Evolutionary conservation across 2,113 vertebrate species (phyloP).

Genomic region (Ctenomys sociabilis): DNA sequence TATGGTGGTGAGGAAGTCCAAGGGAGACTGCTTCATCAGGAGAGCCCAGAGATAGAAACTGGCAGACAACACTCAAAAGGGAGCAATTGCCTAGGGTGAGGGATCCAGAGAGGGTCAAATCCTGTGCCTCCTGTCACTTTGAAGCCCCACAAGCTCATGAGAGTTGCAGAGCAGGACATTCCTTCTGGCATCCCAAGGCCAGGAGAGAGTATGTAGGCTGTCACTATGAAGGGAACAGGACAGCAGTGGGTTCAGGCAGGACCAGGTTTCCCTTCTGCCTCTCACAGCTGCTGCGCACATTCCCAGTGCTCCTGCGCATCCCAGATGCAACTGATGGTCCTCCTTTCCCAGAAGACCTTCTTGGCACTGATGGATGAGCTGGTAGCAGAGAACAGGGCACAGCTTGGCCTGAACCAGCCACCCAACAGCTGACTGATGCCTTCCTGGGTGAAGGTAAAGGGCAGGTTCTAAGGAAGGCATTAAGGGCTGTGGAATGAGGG

Average conservation of each 20-base stretch:
- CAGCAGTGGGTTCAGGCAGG: not conserved
- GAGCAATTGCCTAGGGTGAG: fast-evolving
- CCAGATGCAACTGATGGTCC: conserved; percentile 70
- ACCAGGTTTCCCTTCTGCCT: not conserved
- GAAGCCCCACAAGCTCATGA: not conserved
- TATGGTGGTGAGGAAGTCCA: not conserved
- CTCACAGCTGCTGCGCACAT: conserved; percentile 67
- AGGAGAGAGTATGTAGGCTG: not conserved
- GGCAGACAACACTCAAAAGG: not conserved
- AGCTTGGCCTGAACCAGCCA: conserved; percentile 65
- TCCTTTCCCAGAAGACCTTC: not conserved
- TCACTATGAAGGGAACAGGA: not conserved
- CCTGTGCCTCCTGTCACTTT: fast-evolving
- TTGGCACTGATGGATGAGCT: conserved; percentile 52
- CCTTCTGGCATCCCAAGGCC: not conserved
- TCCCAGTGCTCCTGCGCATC: conserved; percentile 74
- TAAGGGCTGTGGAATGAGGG: fast-evolving
- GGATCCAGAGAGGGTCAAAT: fast-evolving
- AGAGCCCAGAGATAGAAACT: too few species aligned
- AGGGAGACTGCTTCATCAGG: not conserved
- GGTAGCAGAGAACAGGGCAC: conserved; percentile 69
- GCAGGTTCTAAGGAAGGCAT: fast-evolving
- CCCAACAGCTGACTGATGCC: conserved; percentile 80
- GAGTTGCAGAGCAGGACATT: too few species aligned
- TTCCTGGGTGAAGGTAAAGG: conserved; percentile 84